Base-by-base conservation (phyloP, 64 coral and sea anemone genomes). In the Acropora yongei region DNA sequence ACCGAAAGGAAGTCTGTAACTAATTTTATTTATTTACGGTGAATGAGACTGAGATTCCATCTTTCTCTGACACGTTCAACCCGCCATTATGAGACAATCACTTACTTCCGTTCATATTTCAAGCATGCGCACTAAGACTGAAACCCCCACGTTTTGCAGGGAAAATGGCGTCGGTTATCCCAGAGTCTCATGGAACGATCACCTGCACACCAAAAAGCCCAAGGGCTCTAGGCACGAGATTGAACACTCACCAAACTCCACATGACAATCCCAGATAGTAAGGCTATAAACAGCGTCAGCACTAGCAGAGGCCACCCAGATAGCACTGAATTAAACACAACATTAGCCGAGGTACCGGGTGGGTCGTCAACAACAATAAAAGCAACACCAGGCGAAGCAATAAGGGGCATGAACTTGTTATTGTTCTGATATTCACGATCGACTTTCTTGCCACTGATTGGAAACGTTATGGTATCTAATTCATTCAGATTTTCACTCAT, bases 231-330 rank as follows among this genome's bases (percentile, higher is more conserved):
- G 30, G 30, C 30, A 30, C 30, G 30, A 30, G 51, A 55, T 55
- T 4, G 9, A 66, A 66, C 9, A 95, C 96, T 98, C 49, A 98
- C 96, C 75, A 98, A 12, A 5, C 91, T 91, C 96, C 96, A 98
- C 96, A 98, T 98, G 58, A 95, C 90, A 47, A 96, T 95, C 1
- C 96, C 96, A 41, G 96, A 95, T 13, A 98, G 87, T 57, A 95
- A 69, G 2, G 96, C 96, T 94, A 98, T 98, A 4, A 93, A 43
- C 57, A 98, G 17, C 4, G 96, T 98, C 17, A 98, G 79, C 4
- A 98, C 8, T 4, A 98, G 51, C 17, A 98, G 83, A 63, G 96
- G 96, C 93, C 94, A 98, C 9, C 93, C 93, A 87, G 90, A 91
- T 11, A 98, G 76, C 18, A 98, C 96, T 13, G 96, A 95, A 39